phyloP scores from a whole-genome alignment of 1,140 invertebrate genomes.

The Nixonia krombeini region DNA sequence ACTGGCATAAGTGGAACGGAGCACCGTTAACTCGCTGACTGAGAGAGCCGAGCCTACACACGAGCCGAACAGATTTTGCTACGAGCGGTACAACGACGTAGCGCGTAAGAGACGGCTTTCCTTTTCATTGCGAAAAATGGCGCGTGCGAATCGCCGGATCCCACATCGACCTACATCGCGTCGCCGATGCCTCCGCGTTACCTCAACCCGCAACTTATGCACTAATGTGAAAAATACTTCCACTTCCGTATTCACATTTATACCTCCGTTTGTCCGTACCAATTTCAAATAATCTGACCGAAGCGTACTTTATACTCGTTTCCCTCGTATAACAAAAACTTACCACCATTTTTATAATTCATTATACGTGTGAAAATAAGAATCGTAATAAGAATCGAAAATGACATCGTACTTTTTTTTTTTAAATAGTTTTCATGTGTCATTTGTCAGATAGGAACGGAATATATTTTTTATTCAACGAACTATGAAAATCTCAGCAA shows the following conservation, averaged over 20 bases:
- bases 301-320: too few species aligned
- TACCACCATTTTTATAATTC: too few species aligned
- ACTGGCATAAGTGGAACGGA: constrained; percentile 62
- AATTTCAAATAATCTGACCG: too few species aligned
- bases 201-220: constrained; percentile 26
- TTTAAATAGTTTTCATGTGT: too few species aligned
- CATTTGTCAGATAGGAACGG: too few species aligned
- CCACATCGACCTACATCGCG: constrained; percentile 60
- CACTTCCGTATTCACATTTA: constrained; percentile 38
- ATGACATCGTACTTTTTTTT: too few species aligned
- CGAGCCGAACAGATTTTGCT: constrained; percentile 60
- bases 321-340: too few species aligned
- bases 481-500: too few species aligned
- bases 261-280: neutral
- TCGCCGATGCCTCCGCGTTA: constrained; percentile 30
- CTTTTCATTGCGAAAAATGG: constrained; percentile 73
- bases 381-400: too few species aligned
- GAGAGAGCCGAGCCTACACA: constrained; percentile 57
- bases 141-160: constrained; percentile 64
- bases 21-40: constrained; percentile 68
- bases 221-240: constrained; percentile 38
- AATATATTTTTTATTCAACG: too few species aligned
- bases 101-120: constrained; percentile 68
- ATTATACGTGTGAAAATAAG: too few species aligned
- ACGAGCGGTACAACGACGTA: constrained; percentile 32